Conservation (phyloP, 2,797 vertebrate species). For the Zenarchopterus dispar region DNA sequence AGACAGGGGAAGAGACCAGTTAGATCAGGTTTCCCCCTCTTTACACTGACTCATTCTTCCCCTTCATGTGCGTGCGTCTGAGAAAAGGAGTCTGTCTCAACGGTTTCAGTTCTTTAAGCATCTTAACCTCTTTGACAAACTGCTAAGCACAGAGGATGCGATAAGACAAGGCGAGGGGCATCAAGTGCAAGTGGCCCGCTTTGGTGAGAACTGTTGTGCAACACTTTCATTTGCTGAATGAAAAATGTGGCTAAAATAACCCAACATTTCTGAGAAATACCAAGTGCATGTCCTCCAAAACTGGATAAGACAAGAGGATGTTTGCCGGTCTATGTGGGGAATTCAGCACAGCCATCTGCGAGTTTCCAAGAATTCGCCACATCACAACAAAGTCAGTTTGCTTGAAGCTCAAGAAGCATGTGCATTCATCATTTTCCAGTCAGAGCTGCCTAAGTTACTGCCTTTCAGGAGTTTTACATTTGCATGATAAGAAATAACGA, state of each 20-base stretch:
- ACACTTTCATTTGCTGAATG: slow-evolving; percentile 29
- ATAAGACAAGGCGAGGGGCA: slow-evolving; percentile 57
- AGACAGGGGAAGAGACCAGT: slow-evolving; percentile 77
- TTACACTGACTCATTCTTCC: slow-evolving; percentile 84
- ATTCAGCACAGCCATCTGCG: slow-evolving; percentile 40
- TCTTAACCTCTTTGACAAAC: slow-evolving; percentile 60
- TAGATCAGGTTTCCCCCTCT: slow-evolving; percentile 78
- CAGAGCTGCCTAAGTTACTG: slow-evolving; percentile 2
- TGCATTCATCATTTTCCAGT: slow-evolving; percentile 3
- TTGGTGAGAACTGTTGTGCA: slow-evolving; percentile 56
- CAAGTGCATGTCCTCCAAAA: slow-evolving; percentile 6
- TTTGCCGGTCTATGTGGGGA: slow-evolving; percentile 54
- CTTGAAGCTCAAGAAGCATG: slow-evolving; percentile 6
- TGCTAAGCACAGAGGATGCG: slow-evolving; percentile 56
- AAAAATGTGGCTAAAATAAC: slow-evolving; percentile 21
- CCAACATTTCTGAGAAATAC: slow-evolving; percentile 48
- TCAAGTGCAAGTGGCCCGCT: slow-evolving; percentile 33
- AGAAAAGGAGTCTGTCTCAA: slow-evolving; percentile 69
- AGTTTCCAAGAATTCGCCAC: slow-evolving; percentile 53
- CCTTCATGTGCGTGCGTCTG: slow-evolving; percentile 64
- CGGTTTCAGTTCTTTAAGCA: slow-evolving; percentile 77
- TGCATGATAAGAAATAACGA: not conserved
- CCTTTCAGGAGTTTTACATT: not conserved
- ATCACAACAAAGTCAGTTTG: slow-evolving; percentile 35
- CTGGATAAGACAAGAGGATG: slow-evolving; percentile 45